Evolutionary conservation across 2,888 invertebrate species (phyloP).

Genomic region (Scaptomyza cyrtandrae): DNA sequence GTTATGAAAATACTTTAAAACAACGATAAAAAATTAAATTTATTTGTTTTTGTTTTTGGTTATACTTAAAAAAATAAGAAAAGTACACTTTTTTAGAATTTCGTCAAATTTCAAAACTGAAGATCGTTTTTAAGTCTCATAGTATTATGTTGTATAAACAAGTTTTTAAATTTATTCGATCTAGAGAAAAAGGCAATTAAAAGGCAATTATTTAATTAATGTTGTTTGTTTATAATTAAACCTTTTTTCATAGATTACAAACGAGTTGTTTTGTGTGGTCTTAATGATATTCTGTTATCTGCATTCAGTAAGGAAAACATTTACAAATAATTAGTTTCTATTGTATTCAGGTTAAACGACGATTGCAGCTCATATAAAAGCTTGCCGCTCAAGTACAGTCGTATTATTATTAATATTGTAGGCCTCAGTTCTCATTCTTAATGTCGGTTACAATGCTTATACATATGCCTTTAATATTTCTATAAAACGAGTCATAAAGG

Average conservation of each 20-base stretch:
- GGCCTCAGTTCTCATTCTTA: slow-evolving; percentile 9
- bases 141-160: neutral
- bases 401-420: slow-evolving; percentile 21
- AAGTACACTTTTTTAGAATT: no score
- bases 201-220: neutral
- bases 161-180: neutral
- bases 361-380: slow-evolving; percentile 46
- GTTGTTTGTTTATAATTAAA: neutral
- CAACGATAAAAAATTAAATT: no score
- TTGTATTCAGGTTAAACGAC: slow-evolving; percentile 40
- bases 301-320: neutral
- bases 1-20: no score
- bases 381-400: slow-evolving; percentile 34
- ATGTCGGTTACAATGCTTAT: slow-evolving; percentile 16
- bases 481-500: slow-evolving; percentile 28
- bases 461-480: slow-evolving; percentile 6
- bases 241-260: neutral
- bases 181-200: neutral
- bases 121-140: no score
- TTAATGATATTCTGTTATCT: slow-evolving; percentile 28
- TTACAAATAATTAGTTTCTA: slow-evolving; percentile 40
- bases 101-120: no score
- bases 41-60: no score
- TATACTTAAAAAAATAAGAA: no score
- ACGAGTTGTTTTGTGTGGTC: slow-evolving; percentile 2